Base-by-base conservation (phyloP, 2,113 vertebrate species). In the Cyanistes caeruleus region DNA sequence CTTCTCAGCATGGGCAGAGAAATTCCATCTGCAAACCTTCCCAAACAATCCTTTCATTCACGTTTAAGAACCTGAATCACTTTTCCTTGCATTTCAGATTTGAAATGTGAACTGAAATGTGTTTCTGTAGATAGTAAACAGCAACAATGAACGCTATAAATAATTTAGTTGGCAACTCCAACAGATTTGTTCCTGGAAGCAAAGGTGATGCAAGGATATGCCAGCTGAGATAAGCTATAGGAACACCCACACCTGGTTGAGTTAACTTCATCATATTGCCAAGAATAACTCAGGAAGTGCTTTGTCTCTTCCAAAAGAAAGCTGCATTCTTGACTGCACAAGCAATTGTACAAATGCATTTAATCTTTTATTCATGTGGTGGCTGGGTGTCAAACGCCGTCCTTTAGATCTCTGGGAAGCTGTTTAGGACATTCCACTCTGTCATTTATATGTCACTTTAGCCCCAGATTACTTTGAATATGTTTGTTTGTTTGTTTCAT, bases 101-200 rank as follows among this genome's bases (percentile, higher is more conserved):
- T 80, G 62, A 93, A 87, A 76, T 59, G 48, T 56, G 83, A 84
- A 68, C 67, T 73, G 75, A 88, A 96, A 92, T 83, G 62, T 91
- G 74, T 60, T 55, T 23, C 79, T 88, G 78, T 20, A 83, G 74
- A 91, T 93, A 91, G 73, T 80, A 88, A 96, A 82, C 62, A 87
- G 22, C 11, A 90, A 91, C 64, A 92, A 89, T 63, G 64, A 84
- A 39, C 4, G 0, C 13, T 15, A 24, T 63, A 89, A 92, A 92
- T 91, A 58, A 58, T 74, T 77, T 89, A 92, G 25, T 7, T 77
- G 64, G 37, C 53, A 74, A 65, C 69, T 94, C 75, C 67, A 37
- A 49, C 9, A 62, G 65, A 76, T 89, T 91, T 95, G 58, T 64
- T 87, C 58, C 60, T 41, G 75, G 37, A 90, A 85, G 62, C 75